phyloP scores from a whole-genome alignment of 2,113 vertebrate genomes.

The Malurus alboscapulatus region DNA sequence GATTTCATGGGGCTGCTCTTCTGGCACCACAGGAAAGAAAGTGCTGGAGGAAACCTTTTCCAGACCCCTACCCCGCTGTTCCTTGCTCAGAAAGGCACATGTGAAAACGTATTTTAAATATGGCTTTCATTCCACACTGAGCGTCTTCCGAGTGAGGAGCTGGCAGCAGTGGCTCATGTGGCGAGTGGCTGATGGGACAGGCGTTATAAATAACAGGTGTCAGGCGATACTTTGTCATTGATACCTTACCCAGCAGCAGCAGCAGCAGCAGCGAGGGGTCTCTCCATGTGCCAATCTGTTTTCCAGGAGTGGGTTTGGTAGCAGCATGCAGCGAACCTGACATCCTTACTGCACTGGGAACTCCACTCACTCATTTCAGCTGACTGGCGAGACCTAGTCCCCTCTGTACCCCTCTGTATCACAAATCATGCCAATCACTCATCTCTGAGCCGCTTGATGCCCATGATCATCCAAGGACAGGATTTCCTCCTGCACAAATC shows the following conservation, averaged over 20 bases:
- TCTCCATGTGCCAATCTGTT: background rate
- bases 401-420: background rate
- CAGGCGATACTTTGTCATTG: constrained; percentile 37
- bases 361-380: background rate
- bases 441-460: fast-evolving
- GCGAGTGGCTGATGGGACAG: constrained; percentile 34
- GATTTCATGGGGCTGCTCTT: background rate
- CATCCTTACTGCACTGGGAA: background rate
- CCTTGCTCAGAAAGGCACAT: background rate
- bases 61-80: background rate
- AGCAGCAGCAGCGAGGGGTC: background rate
- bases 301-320: background rate
- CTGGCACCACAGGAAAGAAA: background rate
- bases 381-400: background rate
- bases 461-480: background rate
- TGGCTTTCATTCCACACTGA: constrained; percentile 2
- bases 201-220: constrained; percentile 59
- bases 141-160: background rate
- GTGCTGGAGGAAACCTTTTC: background rate
- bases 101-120: constrained; percentile 20
- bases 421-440: background rate
- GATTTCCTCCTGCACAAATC: background rate
- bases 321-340: fast-evolving
- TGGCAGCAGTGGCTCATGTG: constrained; percentile 44
- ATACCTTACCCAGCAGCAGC: background rate